phyloP scores from a whole-genome alignment of 2,113 vertebrate genomes.

The Taxidea taxus region DNA sequence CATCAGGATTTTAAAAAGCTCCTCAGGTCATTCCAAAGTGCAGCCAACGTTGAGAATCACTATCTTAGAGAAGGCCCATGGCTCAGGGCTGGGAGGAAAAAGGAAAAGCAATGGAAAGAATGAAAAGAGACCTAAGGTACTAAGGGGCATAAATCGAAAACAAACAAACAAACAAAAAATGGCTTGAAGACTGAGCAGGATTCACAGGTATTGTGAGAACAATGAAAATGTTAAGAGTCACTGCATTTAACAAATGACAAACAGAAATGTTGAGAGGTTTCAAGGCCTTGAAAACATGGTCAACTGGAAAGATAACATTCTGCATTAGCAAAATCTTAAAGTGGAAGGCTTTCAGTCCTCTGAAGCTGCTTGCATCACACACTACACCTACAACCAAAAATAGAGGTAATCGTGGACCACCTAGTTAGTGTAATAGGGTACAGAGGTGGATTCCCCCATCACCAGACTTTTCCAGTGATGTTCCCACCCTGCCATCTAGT shows the following conservation, averaged over 20 bases:
- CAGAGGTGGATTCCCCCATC: not conserved
- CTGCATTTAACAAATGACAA: not conserved
- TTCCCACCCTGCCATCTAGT: constrained; percentile 80
- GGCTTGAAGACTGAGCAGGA: not conserved
- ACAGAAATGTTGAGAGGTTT: not conserved
- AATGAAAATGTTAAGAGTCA: not conserved
- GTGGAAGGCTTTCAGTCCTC: not conserved
- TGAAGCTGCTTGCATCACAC: not conserved
- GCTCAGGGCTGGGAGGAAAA: not conserved
- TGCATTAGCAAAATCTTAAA: not conserved
- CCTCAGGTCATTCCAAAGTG: not conserved
- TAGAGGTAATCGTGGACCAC: not conserved
- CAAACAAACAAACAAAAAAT: not conserved
- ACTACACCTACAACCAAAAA: not conserved
- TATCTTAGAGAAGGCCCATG: not conserved
- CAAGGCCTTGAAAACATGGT: not conserved
- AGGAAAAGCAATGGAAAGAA: not conserved
- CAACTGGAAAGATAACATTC: not conserved
- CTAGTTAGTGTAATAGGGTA: not conserved
- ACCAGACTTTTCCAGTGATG: not conserved
- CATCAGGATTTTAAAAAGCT: not conserved
- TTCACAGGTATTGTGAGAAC: not conserved
- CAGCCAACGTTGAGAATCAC: not conserved
- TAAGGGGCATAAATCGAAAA: not conserved
- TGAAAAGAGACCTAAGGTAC: not conserved